phyloP scores from a whole-genome alignment of 2,797 vertebrate genomes.

The Mormyrops boulengeri region DNA sequence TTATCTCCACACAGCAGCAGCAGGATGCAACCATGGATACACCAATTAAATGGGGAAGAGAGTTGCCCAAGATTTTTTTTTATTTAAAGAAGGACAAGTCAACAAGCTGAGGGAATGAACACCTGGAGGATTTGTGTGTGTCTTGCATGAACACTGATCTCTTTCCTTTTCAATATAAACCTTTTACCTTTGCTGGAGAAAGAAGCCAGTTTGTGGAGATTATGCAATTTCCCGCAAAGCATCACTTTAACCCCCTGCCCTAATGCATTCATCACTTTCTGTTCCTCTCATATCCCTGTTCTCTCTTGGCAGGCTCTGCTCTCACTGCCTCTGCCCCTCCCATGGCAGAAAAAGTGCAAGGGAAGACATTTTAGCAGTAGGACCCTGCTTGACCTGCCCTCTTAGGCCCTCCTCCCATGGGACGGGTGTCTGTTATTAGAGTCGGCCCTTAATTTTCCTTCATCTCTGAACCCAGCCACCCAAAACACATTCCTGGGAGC shows the following conservation, averaged over 20 bases:
- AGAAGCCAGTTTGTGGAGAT: neutral
- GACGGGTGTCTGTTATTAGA: conserved; percentile 21
- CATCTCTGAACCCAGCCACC: conserved; percentile 9
- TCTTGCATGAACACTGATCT: neutral
- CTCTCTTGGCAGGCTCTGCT: neutral
- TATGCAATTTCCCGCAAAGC: neutral
- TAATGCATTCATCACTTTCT: neutral
- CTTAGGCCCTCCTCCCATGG: neutral
- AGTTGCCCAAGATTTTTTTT: neutral
- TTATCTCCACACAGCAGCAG: neutral
- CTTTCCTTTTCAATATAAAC: neutral
- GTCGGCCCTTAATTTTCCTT: conserved; percentile 15
- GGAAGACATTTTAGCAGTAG: conserved; percentile 6
- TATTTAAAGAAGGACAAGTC: neutral
- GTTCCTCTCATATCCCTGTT: neutral
- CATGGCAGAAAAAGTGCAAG: neutral
- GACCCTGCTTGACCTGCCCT: neutral
- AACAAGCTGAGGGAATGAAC: neutral
- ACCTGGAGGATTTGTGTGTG: neutral
- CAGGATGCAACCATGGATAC: neutral
- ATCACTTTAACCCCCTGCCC: neutral
- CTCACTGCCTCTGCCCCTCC: neutral
- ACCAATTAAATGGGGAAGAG: neutral
- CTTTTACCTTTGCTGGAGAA: neutral
- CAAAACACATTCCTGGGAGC: conserved; percentile 14